These are phyloP conservation scores for Channallabes apus DNA, from an alignment of 2,797 vertebrate species.

Conservation along the genomic window DNA sequence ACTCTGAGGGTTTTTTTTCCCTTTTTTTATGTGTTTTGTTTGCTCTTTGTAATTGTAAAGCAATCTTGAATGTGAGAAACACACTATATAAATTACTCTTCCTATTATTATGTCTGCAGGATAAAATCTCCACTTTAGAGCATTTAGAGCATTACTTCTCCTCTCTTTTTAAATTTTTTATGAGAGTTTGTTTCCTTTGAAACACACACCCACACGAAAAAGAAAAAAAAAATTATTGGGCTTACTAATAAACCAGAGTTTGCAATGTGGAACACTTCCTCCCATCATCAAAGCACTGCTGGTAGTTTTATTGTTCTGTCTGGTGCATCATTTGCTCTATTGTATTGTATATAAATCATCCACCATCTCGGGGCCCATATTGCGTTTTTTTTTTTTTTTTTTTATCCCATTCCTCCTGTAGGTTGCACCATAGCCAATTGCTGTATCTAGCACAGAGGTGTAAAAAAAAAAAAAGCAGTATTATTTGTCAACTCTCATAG, in stretches of 20 bases:
- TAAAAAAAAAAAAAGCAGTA: neutral
- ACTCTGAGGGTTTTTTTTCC: neutral
- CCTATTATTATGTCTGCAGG: neutral
- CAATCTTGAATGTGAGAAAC: neutral
- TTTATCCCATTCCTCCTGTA: neutral
- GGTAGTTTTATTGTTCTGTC: neutral
- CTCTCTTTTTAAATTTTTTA: neutral
- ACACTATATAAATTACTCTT: neutral
- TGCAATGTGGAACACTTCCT: neutral
- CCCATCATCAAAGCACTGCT: neutral
- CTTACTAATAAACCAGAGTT: neutral
- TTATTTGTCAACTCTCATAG: neutral
- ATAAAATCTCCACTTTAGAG: neutral
- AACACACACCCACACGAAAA: neutral
- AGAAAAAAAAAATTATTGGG: neutral
- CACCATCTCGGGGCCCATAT: neutral
- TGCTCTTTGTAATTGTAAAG: neutral
- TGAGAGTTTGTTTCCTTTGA: neutral
- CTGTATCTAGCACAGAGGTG: neutral
- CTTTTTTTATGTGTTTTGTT: neutral
- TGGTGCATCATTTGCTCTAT: constrained; percentile 2
- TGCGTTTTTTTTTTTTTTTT: neutral
- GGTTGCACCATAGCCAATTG: neutral
- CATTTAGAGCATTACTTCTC: neutral
- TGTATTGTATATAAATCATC: neutral